Conservation (phyloP, 2,888 invertebrate species). For the Drosophila mimetica region DNA sequence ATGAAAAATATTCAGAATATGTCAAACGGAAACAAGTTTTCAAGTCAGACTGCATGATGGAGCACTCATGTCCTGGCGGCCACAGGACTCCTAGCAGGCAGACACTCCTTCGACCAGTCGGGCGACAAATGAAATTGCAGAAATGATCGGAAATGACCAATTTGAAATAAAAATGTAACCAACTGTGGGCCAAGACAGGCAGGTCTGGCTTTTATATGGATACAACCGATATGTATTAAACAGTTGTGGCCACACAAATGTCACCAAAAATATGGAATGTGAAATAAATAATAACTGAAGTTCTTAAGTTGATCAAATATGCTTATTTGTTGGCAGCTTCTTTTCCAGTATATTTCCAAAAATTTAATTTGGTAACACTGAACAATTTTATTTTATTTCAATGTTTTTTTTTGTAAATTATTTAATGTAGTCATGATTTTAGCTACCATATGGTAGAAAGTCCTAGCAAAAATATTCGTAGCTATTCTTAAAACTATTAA, state of each 20-base stretch:
- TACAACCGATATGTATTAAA: neutral
- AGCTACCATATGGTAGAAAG: too few species aligned
- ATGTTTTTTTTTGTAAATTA: too few species aligned
- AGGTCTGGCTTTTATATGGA: neutral
- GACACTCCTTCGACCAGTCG: constrained; percentile 46
- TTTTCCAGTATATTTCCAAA: too few species aligned
- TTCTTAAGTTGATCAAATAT: too few species aligned
- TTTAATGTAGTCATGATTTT: neutral
- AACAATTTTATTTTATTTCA: too few species aligned
- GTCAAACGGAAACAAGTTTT: constrained; percentile 67
- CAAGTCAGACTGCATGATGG: constrained; percentile 66
- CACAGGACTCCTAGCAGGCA: constrained; percentile 12
- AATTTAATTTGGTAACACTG: too few species aligned
- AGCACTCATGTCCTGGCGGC: constrained; percentile 56
- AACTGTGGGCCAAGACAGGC: constrained; percentile 21
- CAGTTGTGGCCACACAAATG: neutral
- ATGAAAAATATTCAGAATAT: constrained; percentile 51
- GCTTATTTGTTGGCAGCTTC: too few species aligned
- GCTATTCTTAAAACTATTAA: too few species aligned
- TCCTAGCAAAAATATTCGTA: too few species aligned
- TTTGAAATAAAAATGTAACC: constrained; percentile 75
- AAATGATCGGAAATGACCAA: constrained; percentile 81
- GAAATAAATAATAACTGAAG: too few species aligned
- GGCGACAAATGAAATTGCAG: constrained; percentile 72
- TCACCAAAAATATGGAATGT: neutral